Percentiles rank a stretch among this genome's conserved stretches.
These are phyloP conservation scores for Colossoma macropomum DNA, from an alignment of 2,113 vertebrate genomes.

Conservation along the genomic window DNA sequence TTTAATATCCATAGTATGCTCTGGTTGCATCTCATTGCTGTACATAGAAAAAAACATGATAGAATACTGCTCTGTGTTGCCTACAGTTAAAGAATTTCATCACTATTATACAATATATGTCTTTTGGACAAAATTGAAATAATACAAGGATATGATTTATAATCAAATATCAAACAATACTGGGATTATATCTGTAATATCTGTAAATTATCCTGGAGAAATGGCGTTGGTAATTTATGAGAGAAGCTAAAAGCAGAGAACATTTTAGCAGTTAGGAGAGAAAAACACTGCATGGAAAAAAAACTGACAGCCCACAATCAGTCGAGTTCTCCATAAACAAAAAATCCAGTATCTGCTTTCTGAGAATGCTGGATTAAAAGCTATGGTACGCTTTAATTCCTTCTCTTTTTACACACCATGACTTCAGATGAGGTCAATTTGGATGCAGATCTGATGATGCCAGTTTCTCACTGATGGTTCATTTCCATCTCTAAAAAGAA, in stretches of 20 bases:
- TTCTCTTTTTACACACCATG: conserved; percentile 18
- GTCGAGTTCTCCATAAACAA: conserved; percentile 10
- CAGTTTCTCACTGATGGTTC: neutral
- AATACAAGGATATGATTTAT: conserved; percentile 27
- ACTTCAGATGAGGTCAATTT: neutral
- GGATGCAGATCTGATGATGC: conserved; percentile 1
- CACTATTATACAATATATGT: conserved; percentile 48
- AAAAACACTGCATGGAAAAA: conserved; percentile 22
- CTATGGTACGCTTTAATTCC: neutral
- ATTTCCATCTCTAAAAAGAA: neutral
- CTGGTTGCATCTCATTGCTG: conserved; percentile 35
- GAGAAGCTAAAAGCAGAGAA: conserved; percentile 21
- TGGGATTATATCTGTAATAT: conserved; percentile 20
- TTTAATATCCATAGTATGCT: conserved; percentile 51
- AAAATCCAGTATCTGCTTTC: conserved; percentile 9
- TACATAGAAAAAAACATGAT: conserved; percentile 46
- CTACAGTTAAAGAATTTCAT: conserved; percentile 40
- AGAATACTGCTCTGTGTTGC: conserved; percentile 40
- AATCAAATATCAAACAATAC: conserved; percentile 36
- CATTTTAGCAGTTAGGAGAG: conserved; percentile 26
- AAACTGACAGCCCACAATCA: conserved; percentile 25
- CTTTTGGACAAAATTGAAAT: conserved; percentile 28
- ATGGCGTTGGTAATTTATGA: neutral
- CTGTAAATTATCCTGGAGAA: neutral
- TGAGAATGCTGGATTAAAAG: conserved; percentile 33